A percentile compares a stretch with the other conserved stretches of the same genome.
phyloP scores from a whole-genome alignment of 2,888 invertebrate genomes.

The Nudaria mundana region DNA sequence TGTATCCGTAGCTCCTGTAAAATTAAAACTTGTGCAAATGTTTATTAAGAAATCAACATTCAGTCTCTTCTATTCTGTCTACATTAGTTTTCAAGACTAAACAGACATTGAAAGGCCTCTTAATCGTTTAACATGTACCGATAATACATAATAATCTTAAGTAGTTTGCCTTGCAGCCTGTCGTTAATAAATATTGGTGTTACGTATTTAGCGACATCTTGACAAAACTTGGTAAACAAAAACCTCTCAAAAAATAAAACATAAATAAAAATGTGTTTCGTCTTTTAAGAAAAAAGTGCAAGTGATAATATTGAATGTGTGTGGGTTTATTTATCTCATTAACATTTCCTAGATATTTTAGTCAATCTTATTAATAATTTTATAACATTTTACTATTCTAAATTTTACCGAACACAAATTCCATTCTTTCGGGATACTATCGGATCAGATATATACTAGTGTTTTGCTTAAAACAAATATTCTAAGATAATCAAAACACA shows the following conservation, averaged over 20 bases:
- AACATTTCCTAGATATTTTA: constrained; percentile 20
- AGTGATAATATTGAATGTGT: constrained; percentile 8
- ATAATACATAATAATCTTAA: constrained; percentile 28
- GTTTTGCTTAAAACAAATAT: too few relatives aligned
- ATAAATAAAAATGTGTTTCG: constrained; percentile 3
- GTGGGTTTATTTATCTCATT: constrained; percentile 22
- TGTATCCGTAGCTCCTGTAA: constrained; percentile 26
- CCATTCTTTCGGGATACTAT: too few relatives aligned
- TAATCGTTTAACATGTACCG: constrained; percentile 30
- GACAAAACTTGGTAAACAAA: constrained; percentile 7
- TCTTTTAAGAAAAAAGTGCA: constrained; percentile 4
- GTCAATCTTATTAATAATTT: neutral
- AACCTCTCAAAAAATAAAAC: constrained; percentile 7
- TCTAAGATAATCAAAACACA: too few relatives aligned
- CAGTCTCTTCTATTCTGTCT: constrained; percentile 41
- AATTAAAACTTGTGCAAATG: too few relatives aligned
- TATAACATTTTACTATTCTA: neutral
- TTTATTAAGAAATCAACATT: constrained; percentile 33
- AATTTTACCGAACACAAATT: constrained; percentile 13
- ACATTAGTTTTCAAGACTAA: constrained; percentile 23
- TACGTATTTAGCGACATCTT: neutral
- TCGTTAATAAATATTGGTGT: constrained; percentile 8
- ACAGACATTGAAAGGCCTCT: constrained; percentile 33
- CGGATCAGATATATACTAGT: too few relatives aligned
- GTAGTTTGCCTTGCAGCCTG: constrained; percentile 12